These are phyloP conservation scores for Sebastes variabilis DNA, from an alignment of 2,797 vertebrate genomes.

Conservation along the genomic window DNA sequence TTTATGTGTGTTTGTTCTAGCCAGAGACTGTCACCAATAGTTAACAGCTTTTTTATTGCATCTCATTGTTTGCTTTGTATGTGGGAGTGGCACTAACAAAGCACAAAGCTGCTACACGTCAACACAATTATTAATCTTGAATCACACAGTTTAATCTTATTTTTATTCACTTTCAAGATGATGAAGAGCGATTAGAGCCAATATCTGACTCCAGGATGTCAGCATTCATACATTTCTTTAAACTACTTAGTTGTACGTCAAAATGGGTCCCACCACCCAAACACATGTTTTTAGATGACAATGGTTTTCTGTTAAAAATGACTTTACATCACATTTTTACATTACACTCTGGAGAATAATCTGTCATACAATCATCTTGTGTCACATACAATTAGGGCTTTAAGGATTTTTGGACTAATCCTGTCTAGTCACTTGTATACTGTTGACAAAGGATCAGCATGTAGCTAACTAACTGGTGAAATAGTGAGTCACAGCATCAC, in stretches of 20 bases:
- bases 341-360: background rate
- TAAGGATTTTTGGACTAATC: background rate
- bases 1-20: conserved; percentile 7
- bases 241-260: background rate
- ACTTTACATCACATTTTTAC: background rate
- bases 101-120: conserved; percentile 4
- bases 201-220: background rate
- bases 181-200: background rate
- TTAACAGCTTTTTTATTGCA: conserved; percentile 36
- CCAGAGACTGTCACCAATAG: conserved; percentile 21
- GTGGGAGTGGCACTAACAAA: conserved; percentile 11
- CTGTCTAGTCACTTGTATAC: background rate
- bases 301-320: background rate
- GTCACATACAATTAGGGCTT: background rate
- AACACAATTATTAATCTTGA: background rate
- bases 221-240: background rate
- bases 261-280: background rate
- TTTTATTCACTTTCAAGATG: background rate
- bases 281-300: background rate
- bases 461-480: background rate
- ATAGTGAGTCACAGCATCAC: background rate
- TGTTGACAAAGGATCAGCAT: background rate
- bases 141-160: background rate
- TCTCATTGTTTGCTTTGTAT: conserved; percentile 32
- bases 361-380: background rate